Percentiles rank a stretch among this genome's conserved stretches.
phyloP scores from a whole-genome alignment of 2,888 invertebrate species.

The Papilio protenor region DNA sequence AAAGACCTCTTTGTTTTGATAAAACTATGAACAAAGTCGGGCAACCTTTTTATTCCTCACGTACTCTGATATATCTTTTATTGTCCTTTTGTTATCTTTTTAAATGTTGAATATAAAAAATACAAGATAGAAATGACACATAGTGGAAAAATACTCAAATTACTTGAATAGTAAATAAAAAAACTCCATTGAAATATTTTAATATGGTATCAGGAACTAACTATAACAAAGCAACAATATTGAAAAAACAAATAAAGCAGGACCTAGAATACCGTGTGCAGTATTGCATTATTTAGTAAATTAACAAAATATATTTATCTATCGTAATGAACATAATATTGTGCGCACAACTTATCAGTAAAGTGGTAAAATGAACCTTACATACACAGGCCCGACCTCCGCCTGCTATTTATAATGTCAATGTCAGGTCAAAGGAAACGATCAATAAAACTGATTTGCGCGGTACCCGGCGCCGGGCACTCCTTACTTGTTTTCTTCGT shows the following conservation, averaged over 20 bases:
- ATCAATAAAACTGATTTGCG: neutral
- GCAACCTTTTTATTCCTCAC: neutral
- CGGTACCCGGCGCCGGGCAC: neutral
- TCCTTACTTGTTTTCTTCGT: neutral
- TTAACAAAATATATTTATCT: no score
- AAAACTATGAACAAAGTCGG: neutral
- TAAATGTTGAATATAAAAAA: neutral
- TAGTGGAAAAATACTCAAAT: no score
- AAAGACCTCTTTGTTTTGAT: neutral
- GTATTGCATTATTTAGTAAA: no score
- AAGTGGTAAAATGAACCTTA: neutral
- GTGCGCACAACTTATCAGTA: no score
- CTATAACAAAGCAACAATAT: no score
- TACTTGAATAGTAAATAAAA: no score
- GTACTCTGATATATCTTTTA: neutral
- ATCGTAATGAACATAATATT: no score
- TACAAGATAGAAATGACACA: no score
- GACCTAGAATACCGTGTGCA: no score
- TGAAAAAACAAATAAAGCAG: no score
- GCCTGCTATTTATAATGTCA: neutral
- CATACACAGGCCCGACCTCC: neutral
- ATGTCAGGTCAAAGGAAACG: neutral
- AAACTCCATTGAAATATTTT: no score
- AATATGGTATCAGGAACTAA: no score
- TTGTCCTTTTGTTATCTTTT: neutral